Evolutionary conservation across 1,140 invertebrate genomes (phyloP).

Genomic region (Planococcus citri): DNA sequence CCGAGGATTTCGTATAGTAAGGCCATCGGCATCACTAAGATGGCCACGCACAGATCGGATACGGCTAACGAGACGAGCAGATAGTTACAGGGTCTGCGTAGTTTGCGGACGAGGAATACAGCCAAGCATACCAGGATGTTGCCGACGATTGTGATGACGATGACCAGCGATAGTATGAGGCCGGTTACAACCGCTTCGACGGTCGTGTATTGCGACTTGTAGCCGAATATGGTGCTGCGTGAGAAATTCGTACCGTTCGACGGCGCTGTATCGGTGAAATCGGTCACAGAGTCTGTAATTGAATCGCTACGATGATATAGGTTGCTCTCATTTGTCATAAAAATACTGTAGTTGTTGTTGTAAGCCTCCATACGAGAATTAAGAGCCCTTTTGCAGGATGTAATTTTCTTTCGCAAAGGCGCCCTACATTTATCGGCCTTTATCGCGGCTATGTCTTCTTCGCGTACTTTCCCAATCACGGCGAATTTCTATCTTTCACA

Average conservation of each 20-base stretch:
- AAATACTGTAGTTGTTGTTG: slow-evolving; percentile 10
- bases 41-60: slow-evolving; percentile 69
- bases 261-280: not conserved
- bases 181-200: slow-evolving; percentile 52
- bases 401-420: not conserved
- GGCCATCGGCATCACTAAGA: slow-evolving; percentile 75
- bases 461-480: too few species aligned
- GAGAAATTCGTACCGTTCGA: not conserved
- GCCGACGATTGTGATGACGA: slow-evolving; percentile 68
- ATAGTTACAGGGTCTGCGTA: slow-evolving; percentile 72
- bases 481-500: too few species aligned
- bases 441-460: too few species aligned
- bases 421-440: not conserved
- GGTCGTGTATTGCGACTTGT: slow-evolving; percentile 34
- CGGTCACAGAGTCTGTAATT: not conserved
- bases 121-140: slow-evolving; percentile 82
- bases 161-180: slow-evolving; percentile 56
- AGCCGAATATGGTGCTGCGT: not conserved
- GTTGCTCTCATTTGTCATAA: slow-evolving; percentile 12
- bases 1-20: slow-evolving; percentile 67
- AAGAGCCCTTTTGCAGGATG: not conserved
- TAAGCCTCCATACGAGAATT: slow-evolving; percentile 14
- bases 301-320: not conserved
- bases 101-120: slow-evolving; percentile 72
- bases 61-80: slow-evolving; percentile 82